A percentile compares a stretch with the other conserved stretches of the same genome.
Evolutionary conservation across 2,797 vertebrate genomes (phyloP).

Genomic region (Melanotaenia trifasciata): DNA sequence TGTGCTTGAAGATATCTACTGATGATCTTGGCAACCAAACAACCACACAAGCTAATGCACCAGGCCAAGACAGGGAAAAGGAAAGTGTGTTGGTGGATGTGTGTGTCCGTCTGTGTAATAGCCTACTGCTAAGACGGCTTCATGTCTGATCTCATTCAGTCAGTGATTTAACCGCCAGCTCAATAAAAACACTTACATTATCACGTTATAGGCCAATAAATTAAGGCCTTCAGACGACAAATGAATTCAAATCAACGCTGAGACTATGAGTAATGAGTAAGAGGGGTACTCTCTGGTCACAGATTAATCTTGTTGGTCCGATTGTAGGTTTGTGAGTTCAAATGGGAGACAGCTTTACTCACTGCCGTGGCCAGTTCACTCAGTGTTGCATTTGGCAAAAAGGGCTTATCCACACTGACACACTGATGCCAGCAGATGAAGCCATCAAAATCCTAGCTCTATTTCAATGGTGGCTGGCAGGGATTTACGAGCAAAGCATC

Average conservation of each 20-base stretch:
- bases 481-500: slow-evolving; percentile 65
- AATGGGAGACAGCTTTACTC: slow-evolving; percentile 56
- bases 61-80: slow-evolving; percentile 62
- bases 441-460: slow-evolving; percentile 46
- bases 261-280: slow-evolving; percentile 57
- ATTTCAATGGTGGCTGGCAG: slow-evolving; percentile 53
- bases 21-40: slow-evolving; percentile 82
- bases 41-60: slow-evolving; percentile 74
- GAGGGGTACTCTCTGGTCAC: slow-evolving; percentile 32
- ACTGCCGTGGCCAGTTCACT: slow-evolving; percentile 64
- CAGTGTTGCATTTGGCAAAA: slow-evolving; percentile 72
- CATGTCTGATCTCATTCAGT: slow-evolving; percentile 68
- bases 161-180: slow-evolving; percentile 63
- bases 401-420: slow-evolving; percentile 56
- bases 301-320: slow-evolving; percentile 51
- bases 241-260: slow-evolving; percentile 54
- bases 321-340: slow-evolving; percentile 65
- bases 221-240: slow-evolving; percentile 49
- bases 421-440: slow-evolving; percentile 65
- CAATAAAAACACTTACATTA: slow-evolving; percentile 62
- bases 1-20: slow-evolving; percentile 84
- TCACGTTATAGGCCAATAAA: slow-evolving; percentile 75
- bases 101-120: slow-evolving; percentile 51
- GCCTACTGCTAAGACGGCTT: slow-evolving; percentile 51
- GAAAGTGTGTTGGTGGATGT: slow-evolving; percentile 65